Base-by-base conservation (phyloP, 2,797 vertebrate genomes). In the Alosa sapidissima region DNA sequence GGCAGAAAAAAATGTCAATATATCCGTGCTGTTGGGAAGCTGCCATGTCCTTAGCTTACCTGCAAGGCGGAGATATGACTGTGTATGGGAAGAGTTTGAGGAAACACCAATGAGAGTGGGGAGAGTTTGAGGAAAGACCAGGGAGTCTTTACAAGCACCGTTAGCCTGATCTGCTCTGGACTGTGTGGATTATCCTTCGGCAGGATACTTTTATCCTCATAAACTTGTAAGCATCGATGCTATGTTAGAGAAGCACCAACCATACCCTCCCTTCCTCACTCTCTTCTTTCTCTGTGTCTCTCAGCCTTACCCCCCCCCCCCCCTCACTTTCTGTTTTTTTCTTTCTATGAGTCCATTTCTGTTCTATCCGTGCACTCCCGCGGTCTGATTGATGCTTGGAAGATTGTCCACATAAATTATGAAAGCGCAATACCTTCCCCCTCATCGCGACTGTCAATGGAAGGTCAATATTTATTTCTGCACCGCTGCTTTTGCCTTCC, bases 401-500 rank as follows among this genome's bases (percentile, higher is more conserved):
- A 51, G 83, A 51, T 84, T 51, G 62, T 84, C 62, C 47, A 45
- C 28, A 84, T 84, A 52, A 84, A 72, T 84, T 16, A 72, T 84
- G n/a, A 52, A 84, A 72, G 45, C 16, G 62, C 11, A 51, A 84
- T 33, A 33, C 83, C 47, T 48, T 49, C 21, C 82, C 62, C 65
- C 65, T 72, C 72, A 72, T 14, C n/a, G 68, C 48, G 68, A 58
- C 19, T 48, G 52, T 52, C 81, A 45, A 19, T 13, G 2, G 72
- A 60, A 49, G 83, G 83, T 72, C 84, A 68, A 51, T 81, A 75
- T 84, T 72, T 24, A 84, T 84, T 58, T 87, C 36, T n/a, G 58
- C 51, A 81, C 52, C 10, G 4, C 13, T 72, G 65, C 65, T 72
- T 72, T 14, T 72, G 55, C 65, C 28, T 11, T 72, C 65, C 33